A percentile compares a stretch with the other conserved stretches of the same genome.
Evolutionary conservation across 2,113 vertebrate species (phyloP).

Genomic region (Cochlearius cochlearius): DNA sequence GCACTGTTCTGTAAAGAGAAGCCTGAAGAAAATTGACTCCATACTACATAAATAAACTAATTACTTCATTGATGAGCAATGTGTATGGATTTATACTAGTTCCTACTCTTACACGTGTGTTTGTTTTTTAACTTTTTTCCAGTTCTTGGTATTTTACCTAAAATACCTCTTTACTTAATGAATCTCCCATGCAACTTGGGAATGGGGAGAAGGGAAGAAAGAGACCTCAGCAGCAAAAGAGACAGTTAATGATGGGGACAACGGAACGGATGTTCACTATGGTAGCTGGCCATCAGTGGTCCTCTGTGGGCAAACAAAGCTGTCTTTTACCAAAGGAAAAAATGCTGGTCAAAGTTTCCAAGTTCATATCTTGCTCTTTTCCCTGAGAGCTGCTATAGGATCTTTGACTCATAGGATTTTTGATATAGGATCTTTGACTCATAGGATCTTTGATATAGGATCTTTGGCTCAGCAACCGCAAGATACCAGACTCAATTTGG

Average conservation of each 20-base stretch:
- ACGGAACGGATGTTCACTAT: rapidly evolving
- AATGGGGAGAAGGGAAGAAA: neutral
- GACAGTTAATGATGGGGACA: neutral
- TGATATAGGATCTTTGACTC: neutral
- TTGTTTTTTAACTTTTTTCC: neutral
- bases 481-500: neutral
- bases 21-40: neutral
- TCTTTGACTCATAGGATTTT: neutral
- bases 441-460: neutral
- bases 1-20: neutral
- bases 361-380: neutral
- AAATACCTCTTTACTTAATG: neutral
- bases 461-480: neutral
- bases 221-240: neutral
- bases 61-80: neutral
- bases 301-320: neutral
- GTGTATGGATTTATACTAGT: neutral
- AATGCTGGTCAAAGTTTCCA: neutral
- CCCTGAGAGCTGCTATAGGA: neutral
- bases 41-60: neutral
- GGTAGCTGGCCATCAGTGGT: neutral
- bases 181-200: neutral
- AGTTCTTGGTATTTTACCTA: neutral
- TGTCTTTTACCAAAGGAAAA: neutral
- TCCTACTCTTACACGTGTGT: neutral